Percentiles rank a stretch among this genome's conserved stretches.
These are phyloP conservation scores for Drosophila teissieri DNA, from an alignment of 1,140 invertebrate species.

Conservation along the genomic window DNA sequence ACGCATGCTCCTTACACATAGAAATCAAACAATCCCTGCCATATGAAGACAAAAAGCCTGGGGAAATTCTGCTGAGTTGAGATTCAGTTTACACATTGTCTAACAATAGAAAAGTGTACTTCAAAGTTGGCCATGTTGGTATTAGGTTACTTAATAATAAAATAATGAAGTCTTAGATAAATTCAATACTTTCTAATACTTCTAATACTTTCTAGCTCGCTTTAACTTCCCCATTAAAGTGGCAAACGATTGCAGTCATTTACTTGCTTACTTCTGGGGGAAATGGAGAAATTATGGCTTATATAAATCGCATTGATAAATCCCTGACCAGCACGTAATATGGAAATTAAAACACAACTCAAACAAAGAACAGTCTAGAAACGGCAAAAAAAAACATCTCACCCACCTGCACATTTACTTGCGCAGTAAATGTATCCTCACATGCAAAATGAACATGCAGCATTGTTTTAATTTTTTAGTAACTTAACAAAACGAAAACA, in stretches of 20 bases:
- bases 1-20: conserved; percentile 13
- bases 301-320: conserved; percentile 54
- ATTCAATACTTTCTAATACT: no score
- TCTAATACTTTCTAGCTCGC: no score
- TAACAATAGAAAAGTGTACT: neutral
- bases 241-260: conserved; percentile 69
- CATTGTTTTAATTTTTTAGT: conserved; percentile 59
- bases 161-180: no score
- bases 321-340: conserved; percentile 69
- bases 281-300: conserved; percentile 1
- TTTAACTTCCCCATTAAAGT: conserved; percentile 43
- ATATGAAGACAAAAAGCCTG: neutral
- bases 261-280: conserved; percentile 51
- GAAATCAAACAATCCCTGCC: neutral
- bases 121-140: neutral
- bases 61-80: neutral
- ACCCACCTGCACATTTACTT: neutral
- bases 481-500: conserved; percentile 3
- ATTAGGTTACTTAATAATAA: no score
- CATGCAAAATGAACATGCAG: conserved; percentile 25
- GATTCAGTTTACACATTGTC: neutral
- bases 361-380: conserved; percentile 10
- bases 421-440: conserved; percentile 4
- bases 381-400: conserved; percentile 9
- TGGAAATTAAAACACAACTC: conserved; percentile 62